These are phyloP conservation scores for Poeciliopsis presidionis DNA, from an alignment of 2,797 vertebrate genomes.

Conservation along the genomic window DNA sequence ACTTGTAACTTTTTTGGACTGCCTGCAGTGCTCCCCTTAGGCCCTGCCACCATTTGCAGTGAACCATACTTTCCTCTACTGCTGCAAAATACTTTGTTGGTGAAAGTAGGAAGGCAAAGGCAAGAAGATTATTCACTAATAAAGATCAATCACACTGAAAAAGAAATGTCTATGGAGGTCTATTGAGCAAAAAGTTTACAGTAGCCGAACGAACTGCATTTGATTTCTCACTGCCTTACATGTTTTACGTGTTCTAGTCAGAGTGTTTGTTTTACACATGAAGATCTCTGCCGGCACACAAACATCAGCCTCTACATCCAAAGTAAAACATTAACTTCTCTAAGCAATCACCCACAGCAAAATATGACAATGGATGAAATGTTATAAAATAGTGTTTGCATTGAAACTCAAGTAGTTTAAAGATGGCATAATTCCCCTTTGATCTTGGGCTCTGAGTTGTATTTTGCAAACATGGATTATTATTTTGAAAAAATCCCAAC, in stretches of 20 bases:
- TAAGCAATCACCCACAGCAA: neutral
- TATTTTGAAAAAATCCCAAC: neutral
- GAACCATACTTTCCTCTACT: neutral
- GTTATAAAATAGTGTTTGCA: neutral
- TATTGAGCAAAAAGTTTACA: neutral
- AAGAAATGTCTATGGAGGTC: neutral
- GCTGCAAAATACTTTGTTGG: neutral
- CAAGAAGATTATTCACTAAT: neutral
- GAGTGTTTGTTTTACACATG: neutral
- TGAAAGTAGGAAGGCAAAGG: neutral
- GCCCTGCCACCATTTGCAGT: neutral
- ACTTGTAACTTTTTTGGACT: neutral
- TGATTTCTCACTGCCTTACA: neutral
- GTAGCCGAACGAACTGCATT: neutral
- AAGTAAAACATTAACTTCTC: neutral
- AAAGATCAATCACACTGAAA: neutral
- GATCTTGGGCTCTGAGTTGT: neutral
- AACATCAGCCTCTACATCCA: neutral
- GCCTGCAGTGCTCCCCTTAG: neutral
- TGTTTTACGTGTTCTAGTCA: neutral
- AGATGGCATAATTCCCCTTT: neutral
- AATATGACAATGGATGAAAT: neutral
- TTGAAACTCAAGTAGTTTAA: neutral
- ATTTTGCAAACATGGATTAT: neutral
- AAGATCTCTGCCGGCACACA: neutral